Evolutionary conservation across 2,888 invertebrate genomes (phyloP).

Genomic region (Drosophila melanocephala): DNA sequence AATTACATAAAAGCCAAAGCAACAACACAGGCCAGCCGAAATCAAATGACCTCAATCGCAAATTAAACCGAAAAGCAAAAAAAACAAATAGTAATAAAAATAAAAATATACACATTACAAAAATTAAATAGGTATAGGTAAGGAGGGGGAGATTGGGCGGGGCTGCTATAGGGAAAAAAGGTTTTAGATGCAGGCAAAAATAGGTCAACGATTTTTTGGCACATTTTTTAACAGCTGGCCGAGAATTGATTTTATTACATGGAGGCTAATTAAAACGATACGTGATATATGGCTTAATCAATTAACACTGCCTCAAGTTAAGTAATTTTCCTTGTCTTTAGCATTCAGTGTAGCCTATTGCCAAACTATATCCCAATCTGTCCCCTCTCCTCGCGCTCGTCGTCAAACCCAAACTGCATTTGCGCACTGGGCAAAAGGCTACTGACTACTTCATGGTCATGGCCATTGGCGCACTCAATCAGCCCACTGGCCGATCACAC

Average conservation of each 20-base stretch:
- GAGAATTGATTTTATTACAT: slow-evolving; percentile 38
- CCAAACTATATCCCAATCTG: neutral
- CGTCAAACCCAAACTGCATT: neutral
- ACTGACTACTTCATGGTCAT: slow-evolving; percentile 40
- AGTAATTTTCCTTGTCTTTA: neutral
- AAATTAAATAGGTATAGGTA: neutral
- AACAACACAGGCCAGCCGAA: slow-evolving; percentile 54
- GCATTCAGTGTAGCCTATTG: neutral
- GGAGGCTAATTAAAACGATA: neutral
- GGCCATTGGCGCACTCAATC: slow-evolving; percentile 27
- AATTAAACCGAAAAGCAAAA: slow-evolving; percentile 65
- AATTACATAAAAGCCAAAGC: slow-evolving; percentile 57
- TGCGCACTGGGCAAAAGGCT: neutral
- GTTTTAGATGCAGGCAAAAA: slow-evolving; percentile 11
- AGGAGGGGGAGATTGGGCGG: slow-evolving; percentile 4
- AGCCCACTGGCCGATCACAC: slow-evolving; percentile 1
- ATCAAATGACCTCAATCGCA: slow-evolving; percentile 78
- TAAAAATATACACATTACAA: neutral
- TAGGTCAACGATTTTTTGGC: slow-evolving; percentile 41
- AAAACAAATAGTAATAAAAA: slow-evolving; percentile 41
- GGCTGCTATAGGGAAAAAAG: neutral
- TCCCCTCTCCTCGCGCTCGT: neutral
- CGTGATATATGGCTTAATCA: slow-evolving; percentile 25
- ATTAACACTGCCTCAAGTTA: slow-evolving; percentile 42
- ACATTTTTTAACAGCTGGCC: slow-evolving; percentile 5